A percentile compares a stretch with the other conserved stretches of the same genome.
phyloP scores from a whole-genome alignment of 1,140 invertebrate species.

The Drosophila miranda region DNA sequence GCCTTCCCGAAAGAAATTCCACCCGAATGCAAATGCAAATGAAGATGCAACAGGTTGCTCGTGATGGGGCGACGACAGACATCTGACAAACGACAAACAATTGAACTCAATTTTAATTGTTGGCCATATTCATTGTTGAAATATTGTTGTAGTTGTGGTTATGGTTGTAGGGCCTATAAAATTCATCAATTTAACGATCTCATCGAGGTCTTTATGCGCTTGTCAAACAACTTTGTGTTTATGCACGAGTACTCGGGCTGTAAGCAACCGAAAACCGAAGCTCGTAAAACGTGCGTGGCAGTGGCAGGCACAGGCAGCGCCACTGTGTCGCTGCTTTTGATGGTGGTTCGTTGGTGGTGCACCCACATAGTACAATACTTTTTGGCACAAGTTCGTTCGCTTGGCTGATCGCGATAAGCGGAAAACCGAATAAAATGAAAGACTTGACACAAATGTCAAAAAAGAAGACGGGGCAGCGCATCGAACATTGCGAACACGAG shows the following conservation, averaged over 20 bases:
- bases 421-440: conserved; percentile 42
- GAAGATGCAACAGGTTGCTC: conserved; percentile 49
- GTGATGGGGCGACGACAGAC: conserved; percentile 44
- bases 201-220: conserved; percentile 63
- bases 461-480: conserved; percentile 19
- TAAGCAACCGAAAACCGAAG: conserved; percentile 43
- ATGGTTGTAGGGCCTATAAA: conserved; percentile 22
- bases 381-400: conserved; percentile 68
- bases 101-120: conserved; percentile 75
- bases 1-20: neutral
- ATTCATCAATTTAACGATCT: conserved; percentile 56
- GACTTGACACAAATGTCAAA: conserved; percentile 39
- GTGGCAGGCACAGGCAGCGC: conserved; percentile 6
- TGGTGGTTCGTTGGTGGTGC: conserved; percentile 38
- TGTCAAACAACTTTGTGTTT: conserved; percentile 58
- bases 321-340: conserved; percentile 9
- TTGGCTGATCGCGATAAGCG: conserved; percentile 63
- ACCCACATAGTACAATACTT: conserved; percentile 61
- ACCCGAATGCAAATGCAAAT: conserved; percentile 4
- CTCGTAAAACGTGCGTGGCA: conserved; percentile 55
- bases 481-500: conserved; percentile 33
- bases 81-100: conserved; percentile 55
- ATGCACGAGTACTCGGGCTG: conserved; percentile 24
- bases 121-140: conserved; percentile 64
- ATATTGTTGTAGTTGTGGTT: neutral